Evolutionary conservation across 2,113 vertebrate genomes (phyloP), one percentile per base, ranked within the genome.

Genomic region (Psittacula cyanocephala): DNA sequence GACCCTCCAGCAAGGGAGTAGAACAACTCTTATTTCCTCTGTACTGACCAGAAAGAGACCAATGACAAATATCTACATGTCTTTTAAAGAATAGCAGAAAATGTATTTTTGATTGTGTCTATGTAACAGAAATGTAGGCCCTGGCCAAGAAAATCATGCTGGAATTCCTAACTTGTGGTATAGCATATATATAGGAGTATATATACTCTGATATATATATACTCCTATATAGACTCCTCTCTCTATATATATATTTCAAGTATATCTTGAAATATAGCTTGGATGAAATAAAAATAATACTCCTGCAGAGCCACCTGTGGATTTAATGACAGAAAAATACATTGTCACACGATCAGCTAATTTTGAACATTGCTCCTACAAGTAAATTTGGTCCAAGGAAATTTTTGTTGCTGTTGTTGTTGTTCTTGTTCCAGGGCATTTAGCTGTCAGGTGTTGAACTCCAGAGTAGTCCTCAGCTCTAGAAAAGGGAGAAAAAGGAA

Each of bases 271-370:
- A 47, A 13, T 59, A 31, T 9, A 69, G 9, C 23, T 83, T 87
- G 55, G 13, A 31, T 43, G 44, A 79, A 72, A 29, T 9, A 29
- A 52, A 41, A n/a, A 41, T 33, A 25, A 13, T 31, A 4, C 7
- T 69, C 13, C 23, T 52, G 7, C 13, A 44, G 1, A 64, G n/a
- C 10, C 18, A 69, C 3, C 14, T 27, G 35, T 53, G 15, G 10
- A 70, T 83, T 53, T 24, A 69, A 62, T 17, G 20, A 65, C 43
- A 37, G 28, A 62, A 91, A 62, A 24, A 13, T 27, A 5, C 0
- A 0, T 0, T 55, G 17, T 20, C 47, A 12, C 25, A 23, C 7
- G 64, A 37, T 5, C 28, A 17, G 8, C 31, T 79, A 1, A 33
- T 27, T 63, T 17, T 67, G 18, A 84, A 23, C 12, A 4, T 9